phyloP scores from a whole-genome alignment of 2,888 invertebrate species.

The Clanis bilineata region DNA sequence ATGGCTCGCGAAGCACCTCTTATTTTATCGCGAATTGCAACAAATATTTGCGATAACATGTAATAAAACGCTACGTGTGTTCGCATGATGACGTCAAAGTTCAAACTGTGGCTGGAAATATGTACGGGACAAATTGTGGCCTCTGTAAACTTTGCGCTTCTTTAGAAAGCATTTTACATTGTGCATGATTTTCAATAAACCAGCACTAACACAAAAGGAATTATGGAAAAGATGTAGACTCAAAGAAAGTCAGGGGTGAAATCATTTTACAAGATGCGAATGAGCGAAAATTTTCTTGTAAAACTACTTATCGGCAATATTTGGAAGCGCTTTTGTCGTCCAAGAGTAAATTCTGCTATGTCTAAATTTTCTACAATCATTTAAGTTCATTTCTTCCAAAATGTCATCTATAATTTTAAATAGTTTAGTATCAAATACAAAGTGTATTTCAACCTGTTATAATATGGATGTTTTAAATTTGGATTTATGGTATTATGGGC shows the following conservation, averaged over 20 bases:
- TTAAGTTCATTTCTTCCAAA: no score
- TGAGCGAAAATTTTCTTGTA: background rate
- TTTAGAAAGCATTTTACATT: background rate
- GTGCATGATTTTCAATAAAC: background rate
- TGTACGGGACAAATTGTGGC: constrained; percentile 6
- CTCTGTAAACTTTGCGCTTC: background rate
- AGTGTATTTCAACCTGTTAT: no score
- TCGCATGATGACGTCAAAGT: constrained; percentile 51
- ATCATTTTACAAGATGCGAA: background rate
- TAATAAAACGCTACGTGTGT: constrained; percentile 59
- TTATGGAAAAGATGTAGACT: background rate
- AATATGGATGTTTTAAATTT: no score
- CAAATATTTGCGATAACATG: constrained; percentile 63
- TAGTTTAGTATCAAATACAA: no score
- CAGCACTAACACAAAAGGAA: background rate
- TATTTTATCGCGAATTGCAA: constrained; percentile 64
- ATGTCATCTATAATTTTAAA: no score
- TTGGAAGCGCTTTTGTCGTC: background rate
- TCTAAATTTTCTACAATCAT: no score
- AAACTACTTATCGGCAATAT: background rate
- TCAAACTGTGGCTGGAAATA: constrained; percentile 17
- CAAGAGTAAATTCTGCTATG: no score
- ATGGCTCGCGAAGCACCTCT: constrained; percentile 55
- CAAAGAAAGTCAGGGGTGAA: background rate
- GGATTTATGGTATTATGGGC: no score